Base-by-base conservation (phyloP, 2,797 vertebrate genomes). In the Huso huso region DNA sequence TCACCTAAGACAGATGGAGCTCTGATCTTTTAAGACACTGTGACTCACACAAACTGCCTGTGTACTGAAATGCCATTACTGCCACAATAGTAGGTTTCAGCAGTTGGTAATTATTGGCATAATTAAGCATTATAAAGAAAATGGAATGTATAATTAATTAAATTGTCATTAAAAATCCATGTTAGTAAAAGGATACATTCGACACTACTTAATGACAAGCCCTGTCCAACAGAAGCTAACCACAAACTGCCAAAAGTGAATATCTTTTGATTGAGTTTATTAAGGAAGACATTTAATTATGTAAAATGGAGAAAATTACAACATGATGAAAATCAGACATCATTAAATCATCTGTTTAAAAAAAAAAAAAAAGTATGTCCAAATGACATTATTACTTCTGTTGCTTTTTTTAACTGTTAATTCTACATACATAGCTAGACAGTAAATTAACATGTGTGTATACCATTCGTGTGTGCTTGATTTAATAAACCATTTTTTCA, bases 121-220 rank as follows among this genome's bases (percentile, higher is more conserved):
- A 91, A 91, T 91, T 91, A 89, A 89, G 90, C 88, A 89, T 89
- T 90, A 89, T 88, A 89, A 88, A 90, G 88, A 90, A 88, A 86
- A 71, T 76, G 88, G 87, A 88, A 90, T 90, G 89, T 90, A 89
- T 90, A 86, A 89, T 88, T 91, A 87, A 90, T 91, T 90, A 90
- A 88, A 89, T 80, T 89, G 90, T 87, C 86, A 89, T 90, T 90
- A 87, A 91, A 87, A 89, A 87, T 86, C 84, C 84, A 87, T 90
- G 80, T 84, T 81, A 75, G 81, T 76, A 74, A 72, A 81, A 51
- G 60, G 37, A n/a, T 57, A 48, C 61, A 37, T 62, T 62, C 61
- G 48, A 62, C 48, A 62, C 61, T 10, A 10, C 37, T 62, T 62
- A 62, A 62, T 3, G 61, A 18, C 18, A 23, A 58, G 55, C 13